Base-by-base conservation (phyloP, 2,888 invertebrate genomes). In the Drosophila seclusa region DNA sequence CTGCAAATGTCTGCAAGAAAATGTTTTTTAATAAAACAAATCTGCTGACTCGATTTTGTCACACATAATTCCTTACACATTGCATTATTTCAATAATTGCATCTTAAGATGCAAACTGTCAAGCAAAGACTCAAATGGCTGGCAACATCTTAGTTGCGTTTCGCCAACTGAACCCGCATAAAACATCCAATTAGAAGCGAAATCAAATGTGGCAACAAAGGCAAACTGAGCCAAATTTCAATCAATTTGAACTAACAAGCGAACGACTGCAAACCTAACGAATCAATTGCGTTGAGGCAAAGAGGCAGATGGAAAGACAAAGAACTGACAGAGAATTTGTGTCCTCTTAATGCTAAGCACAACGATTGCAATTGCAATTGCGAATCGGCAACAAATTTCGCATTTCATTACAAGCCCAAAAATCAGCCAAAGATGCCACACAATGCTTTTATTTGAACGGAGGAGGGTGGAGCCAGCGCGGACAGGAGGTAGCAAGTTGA, bases 241-340 rank as follows among this genome's bases (percentile, higher is more conserved):
- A 87, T 84, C 85, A 87, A 89, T 85, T 85, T 83, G 66, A 32
- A 45, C 82, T 80, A 85, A 89, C 85, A 82, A 87, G 84, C 82
- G 82, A 80, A 82, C 79, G 89, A 89, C 86, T 82, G 73, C 66
- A 69, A 82, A 63, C 72, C 84, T 80, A 84, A 77, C 89, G 75
- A 85, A 89, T 87, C 85, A 79, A 82, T 76, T 83, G 76, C 65
- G 54, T 66, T 64, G 62, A 70, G 45, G 24, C 42, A 69, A 60
- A 65, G 61, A n/a, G 29, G 4, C 42, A 57, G 42, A 4, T 10
- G 16, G 11, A 24, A 42, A 31, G 68, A 70, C 62, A 79, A 67
- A 79, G 31, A 60, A 63, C 49, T 18, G 27, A 13, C 59, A 24
- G 49, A 61, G 66, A 50, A 50, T 40, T 36, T 54, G 54, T 49